Conservation (phyloP, 2,888 invertebrate species). For the Branchipolynoe longqiensis region DNA sequence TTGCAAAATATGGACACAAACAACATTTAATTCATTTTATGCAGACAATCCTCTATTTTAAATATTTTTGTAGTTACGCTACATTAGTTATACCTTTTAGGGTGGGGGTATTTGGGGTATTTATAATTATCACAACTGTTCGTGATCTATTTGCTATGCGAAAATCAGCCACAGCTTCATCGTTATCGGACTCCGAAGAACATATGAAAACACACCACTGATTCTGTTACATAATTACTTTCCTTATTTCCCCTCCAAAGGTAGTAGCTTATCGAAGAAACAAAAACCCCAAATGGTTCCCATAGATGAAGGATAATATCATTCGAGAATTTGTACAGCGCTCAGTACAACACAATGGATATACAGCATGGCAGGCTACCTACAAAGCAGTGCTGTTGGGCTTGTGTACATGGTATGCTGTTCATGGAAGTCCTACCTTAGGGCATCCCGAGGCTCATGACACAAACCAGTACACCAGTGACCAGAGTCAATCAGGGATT, state of each 20-base stretch:
- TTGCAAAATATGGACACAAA: constrained; percentile 42
- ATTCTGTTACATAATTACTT: too few relatives aligned
- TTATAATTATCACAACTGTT: constrained; percentile 31
- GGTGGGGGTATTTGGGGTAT: too few relatives aligned
- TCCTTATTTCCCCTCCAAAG: too few relatives aligned
- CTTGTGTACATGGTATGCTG: constrained; percentile 19
- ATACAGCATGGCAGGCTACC: not conserved
- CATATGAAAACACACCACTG: not conserved
- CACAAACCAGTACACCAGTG: not conserved
- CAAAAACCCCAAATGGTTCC: too few relatives aligned
- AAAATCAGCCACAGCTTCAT: not conserved
- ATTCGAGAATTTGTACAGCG: constrained; percentile 17
- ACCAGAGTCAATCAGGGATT: constrained; percentile 31
- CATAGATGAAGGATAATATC: constrained; percentile 1
- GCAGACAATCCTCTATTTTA: constrained; percentile 41
- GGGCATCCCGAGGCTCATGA: constrained; percentile 7
- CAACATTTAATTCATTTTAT: constrained; percentile 50
- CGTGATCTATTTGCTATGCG: not conserved
- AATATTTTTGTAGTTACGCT: too few relatives aligned
- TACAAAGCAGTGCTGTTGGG: not conserved
- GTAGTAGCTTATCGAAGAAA: too few relatives aligned
- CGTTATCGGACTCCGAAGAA: not conserved
- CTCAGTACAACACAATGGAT: not conserved
- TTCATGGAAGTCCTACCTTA: constrained; percentile 46
- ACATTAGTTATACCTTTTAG: too few relatives aligned